Conservation (phyloP, 1,140 invertebrate genomes). For the Probaryconus sp. region DNA sequence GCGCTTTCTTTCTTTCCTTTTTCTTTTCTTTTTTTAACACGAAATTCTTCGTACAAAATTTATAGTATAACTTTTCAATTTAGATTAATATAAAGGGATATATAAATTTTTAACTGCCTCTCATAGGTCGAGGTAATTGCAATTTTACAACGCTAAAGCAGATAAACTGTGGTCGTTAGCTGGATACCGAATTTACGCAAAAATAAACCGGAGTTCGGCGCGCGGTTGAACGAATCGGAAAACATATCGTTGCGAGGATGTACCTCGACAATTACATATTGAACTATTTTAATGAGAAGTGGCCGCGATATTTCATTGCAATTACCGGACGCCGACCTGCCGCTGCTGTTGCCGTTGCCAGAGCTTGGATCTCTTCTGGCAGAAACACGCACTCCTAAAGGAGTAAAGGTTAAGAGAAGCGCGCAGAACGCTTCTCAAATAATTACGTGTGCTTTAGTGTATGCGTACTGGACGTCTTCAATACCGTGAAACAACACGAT, state of each 20-base stretch:
- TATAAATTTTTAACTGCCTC: no score
- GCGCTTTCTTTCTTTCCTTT: no score
- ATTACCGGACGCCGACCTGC: slow-evolving; percentile 68
- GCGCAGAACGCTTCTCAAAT: slow-evolving; percentile 46
- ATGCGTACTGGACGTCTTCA: slow-evolving; percentile 1
- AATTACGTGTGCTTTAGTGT: slow-evolving; percentile 42
- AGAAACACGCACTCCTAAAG: slow-evolving; percentile 58
- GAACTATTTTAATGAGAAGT: slow-evolving; percentile 77
- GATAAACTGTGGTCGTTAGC: slow-evolving; percentile 65
- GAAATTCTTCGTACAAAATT: slow-evolving; percentile 22
- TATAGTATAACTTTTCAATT: slow-evolving; percentile 32
- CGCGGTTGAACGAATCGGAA: slow-evolving; percentile 61
- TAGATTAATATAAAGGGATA: no score
- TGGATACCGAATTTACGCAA: slow-evolving; percentile 66
- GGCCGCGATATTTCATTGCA: slow-evolving; percentile 73
- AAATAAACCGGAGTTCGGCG: slow-evolving; percentile 58
- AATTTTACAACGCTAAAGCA: slow-evolving; percentile 9
- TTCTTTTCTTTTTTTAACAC: no score
- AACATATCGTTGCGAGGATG: slow-evolving; percentile 63
- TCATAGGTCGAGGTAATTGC: not conserved
- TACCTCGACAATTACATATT: slow-evolving; percentile 73
- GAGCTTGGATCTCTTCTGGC: slow-evolving; percentile 25
- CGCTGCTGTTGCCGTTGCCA: slow-evolving; percentile 2
- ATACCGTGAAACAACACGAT: slow-evolving; percentile 6
- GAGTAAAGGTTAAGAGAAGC: slow-evolving; percentile 72